Evolutionary conservation across 2,888 invertebrate species (phyloP).

Genomic region (Pomacea canaliculata): DNA sequence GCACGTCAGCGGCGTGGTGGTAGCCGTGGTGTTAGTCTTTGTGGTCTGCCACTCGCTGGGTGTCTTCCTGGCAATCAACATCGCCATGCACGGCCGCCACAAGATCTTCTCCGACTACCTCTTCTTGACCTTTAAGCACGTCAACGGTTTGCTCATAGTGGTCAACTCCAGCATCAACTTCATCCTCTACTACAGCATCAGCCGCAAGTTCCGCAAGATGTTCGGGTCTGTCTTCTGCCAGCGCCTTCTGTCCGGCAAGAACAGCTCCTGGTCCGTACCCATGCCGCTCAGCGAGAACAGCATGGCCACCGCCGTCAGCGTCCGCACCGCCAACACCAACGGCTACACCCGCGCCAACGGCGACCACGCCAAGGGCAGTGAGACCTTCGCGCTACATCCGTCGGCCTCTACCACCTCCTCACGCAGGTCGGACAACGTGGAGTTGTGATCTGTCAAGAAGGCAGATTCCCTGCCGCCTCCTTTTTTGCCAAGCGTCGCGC

Average conservation of each 20-base stretch:
- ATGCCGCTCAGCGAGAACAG: conserved; percentile 39
- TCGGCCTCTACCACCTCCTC: conserved; percentile 34
- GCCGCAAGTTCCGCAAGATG: conserved; percentile 42
- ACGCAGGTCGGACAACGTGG: conserved; percentile 28
- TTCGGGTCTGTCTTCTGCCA: conserved; percentile 32
- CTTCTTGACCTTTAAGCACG: conserved; percentile 34
- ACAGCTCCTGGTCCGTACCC: conserved; percentile 37
- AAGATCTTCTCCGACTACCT: conserved; percentile 30
- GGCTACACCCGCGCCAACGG: conserved; percentile 13
- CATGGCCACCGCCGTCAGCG: conserved; percentile 30
- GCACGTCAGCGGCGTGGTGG: conserved; percentile 41
- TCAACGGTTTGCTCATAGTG: conserved; percentile 40
- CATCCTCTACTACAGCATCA: conserved; percentile 45
- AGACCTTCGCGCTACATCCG: conserved; percentile 29
- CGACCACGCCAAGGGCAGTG: conserved; percentile 15
- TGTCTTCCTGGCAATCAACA: conserved; percentile 40
- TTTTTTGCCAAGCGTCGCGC: too few species aligned
- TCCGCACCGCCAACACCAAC: conserved; percentile 8
- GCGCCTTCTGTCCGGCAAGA: conserved; percentile 28
- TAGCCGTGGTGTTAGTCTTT: conserved; percentile 43
- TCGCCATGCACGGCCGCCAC: conserved; percentile 38
- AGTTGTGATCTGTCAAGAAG: conserved; percentile 10
- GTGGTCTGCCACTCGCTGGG: conserved; percentile 43
- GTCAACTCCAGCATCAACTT: conserved; percentile 47
- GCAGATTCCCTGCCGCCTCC: too few species aligned